Conservation (phyloP, 92 coral and sea anemone genomes). For the Porites cylindrica region DNA sequence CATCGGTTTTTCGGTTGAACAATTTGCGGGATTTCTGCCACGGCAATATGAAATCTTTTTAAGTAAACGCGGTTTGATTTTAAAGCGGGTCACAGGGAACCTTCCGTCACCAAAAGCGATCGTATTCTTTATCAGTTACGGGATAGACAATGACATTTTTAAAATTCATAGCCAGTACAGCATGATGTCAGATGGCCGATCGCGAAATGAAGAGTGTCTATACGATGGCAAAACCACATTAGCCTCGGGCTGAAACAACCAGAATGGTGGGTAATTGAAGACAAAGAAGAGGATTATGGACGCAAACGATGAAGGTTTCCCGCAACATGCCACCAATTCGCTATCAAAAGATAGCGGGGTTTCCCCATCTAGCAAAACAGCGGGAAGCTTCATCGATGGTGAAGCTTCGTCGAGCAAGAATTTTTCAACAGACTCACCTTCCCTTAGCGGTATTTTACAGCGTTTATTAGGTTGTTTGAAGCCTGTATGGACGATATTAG, state of each 20-base stretch:
- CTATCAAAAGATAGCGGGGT: constrained; percentile 39
- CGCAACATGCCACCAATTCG: background rate
- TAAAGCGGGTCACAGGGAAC: background rate
- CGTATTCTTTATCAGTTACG: background rate
- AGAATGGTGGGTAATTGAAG: background rate
- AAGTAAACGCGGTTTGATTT: background rate
- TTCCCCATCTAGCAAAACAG: constrained; percentile 39
- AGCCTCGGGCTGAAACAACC: background rate
- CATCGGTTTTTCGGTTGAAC: background rate
- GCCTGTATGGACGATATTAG: constrained; percentile 88
- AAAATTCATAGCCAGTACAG: constrained; percentile 18
- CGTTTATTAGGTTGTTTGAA: constrained; percentile 84
- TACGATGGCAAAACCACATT: constrained; percentile 18
- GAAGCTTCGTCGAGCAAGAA: constrained; percentile 26
- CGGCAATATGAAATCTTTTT: constrained; percentile 11
- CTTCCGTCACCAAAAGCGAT: background rate
- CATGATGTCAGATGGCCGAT: background rate
- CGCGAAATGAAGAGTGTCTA: constrained; percentile 9
- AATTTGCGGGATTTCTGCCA: constrained; percentile 22
- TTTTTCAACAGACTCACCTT: constrained; percentile 38
- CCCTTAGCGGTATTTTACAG: constrained; percentile 79
- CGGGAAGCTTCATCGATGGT: constrained; percentile 21
- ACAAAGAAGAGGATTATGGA: constrained; percentile 40
- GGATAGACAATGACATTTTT: constrained; percentile 31
- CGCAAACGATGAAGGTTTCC: constrained; percentile 26